Evolutionary conservation across 2,797 vertebrate genomes (phyloP), one percentile per base, ranked within the genome.

Genomic region (Poecilia wingei): DNA sequence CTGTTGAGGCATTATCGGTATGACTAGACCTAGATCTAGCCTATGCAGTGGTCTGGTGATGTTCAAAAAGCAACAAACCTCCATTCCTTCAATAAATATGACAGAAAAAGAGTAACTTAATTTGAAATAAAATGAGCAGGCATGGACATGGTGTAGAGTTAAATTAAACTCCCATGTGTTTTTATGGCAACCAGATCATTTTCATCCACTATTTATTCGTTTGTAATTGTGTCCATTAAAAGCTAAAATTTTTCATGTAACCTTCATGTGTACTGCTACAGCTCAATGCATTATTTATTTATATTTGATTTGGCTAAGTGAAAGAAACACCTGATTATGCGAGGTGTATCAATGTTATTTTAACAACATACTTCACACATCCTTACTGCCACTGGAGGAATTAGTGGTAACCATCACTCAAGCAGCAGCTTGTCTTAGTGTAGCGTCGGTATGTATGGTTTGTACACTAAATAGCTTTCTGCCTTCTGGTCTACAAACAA

Each of bases 401-500:
- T 53, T 45, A 9, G 16, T 66, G 18, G 43, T 45, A 39, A 39
- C 25, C 16, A 16, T 59, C 31, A 20, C 28, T 78, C 16, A 39
- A 39, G 61, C 33, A 2, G 61, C 31, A 33, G 55, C 64, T 73
- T 43, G 57, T 72, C 75, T 31, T 16, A 74, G 75, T 57, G 80
- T 64, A 73, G 22, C 39, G 59, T 31, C 22, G 39, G 10, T 71
- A 47, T 80, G 70, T 76, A 20, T 57, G 47, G 59, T 55, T 49
- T 74, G 74, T 74, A 68, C 41, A 64, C 3, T 57, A 68, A 75
- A 69, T 1, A 25, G n/a, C 36, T 45, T 72, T 59, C 46, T 55
- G 53, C 25, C 49, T 53, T 55, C 33, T 69, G 45, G 47, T 49
- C 69, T 73, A 47, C 69, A 77, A 81, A 72, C 57, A 39, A 70